Evolutionary conservation across 2,888 invertebrate genomes (phyloP), one percentile per base, ranked within the genome.

Genomic region (Eretmocerus hayati): DNA sequence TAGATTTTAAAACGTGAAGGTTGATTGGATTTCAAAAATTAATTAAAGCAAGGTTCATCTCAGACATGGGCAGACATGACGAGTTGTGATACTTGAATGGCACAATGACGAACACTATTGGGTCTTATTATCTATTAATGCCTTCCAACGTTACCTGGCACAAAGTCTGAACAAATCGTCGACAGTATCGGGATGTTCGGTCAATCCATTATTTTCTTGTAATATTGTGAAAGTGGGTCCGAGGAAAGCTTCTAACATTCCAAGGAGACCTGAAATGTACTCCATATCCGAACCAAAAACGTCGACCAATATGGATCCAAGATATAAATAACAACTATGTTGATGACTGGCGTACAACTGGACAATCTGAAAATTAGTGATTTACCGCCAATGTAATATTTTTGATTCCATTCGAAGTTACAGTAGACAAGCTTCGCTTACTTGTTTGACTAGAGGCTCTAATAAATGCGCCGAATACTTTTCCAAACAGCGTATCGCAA

Each of bases 131-230:
- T n/a, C n/a, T n/a, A n/a, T n/a, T n/a, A n/a, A n/a, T n/a, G n/a
- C n/a, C n/a, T n/a, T n/a, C n/a, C n/a, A n/a, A n/a, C n/a, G 40
- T 36, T 42, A 46, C 75, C 88, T 76, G 42, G 83, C 79, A 61
- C 88, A 88, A 30, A 93, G 75, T 41, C 92, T 77, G 73, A 96
- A 99, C 57, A 97, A 83, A 68, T 99, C 99, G 67, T 99, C 99
- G 0, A 99, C 93, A 0, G 96, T 97, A 65, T 99, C 97, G 0
- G 99, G 97, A 75, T 97, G 89, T 69, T 94, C 87, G 51, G 83
- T 77, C 37, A 96, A 75, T 0, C 93, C 94, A 63, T 85, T 79
- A 51, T 81, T 80, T 59, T 80, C 81, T 69, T 89, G 87, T 55
- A 96, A 77, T 63, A 92, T 75, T 32, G 77, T 77, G 65, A 90